These are phyloP conservation scores for Lycophotia porphyrea DNA, from an alignment of 2,888 invertebrate species.

Conservation along the genomic window DNA sequence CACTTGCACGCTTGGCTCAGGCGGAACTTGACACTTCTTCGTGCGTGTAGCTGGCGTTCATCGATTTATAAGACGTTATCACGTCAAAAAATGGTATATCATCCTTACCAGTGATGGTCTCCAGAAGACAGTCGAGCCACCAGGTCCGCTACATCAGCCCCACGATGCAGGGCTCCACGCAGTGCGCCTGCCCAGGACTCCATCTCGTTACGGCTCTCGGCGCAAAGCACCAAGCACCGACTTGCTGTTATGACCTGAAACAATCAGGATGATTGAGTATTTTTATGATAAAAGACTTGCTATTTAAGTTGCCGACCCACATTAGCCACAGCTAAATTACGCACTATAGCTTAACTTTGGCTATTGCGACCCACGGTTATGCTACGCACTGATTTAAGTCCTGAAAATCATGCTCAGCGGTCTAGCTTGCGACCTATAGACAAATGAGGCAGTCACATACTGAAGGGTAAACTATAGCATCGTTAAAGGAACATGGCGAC, in stretches of 20 bases:
- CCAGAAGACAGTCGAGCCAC: constrained; percentile 90
- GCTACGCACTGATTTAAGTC: neutral
- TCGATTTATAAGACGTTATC: too few relatives aligned
- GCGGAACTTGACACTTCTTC: too few relatives aligned
- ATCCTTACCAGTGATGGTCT: constrained; percentile 86
- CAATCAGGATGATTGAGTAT: constrained; percentile 34
- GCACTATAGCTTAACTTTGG: neutral
- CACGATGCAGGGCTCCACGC: constrained; percentile 91
- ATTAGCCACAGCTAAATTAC: neutral
- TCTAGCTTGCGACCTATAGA: neutral
- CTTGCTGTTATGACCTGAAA: constrained; percentile 93
- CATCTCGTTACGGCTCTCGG: constrained; percentile 96
- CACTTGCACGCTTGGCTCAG: too few relatives aligned
- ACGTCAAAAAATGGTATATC: neutral
- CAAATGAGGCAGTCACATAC: neutral
- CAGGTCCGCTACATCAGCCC: constrained; percentile 89
- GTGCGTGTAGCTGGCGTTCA: too few relatives aligned
- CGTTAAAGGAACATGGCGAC: neutral
- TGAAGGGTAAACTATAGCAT: neutral
- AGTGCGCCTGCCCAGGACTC: constrained; percentile 97
- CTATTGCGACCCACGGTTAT: too few relatives aligned
- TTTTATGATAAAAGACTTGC: neutral
- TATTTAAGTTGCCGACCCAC: neutral
- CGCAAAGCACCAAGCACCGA: constrained; percentile 94
- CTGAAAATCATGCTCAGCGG: neutral